A percentile compares a stretch with the other conserved stretches of the same genome.
These are phyloP conservation scores for Muscicapa comitata DNA, from an alignment of 2,797 vertebrate species.

Conservation along the genomic window DNA sequence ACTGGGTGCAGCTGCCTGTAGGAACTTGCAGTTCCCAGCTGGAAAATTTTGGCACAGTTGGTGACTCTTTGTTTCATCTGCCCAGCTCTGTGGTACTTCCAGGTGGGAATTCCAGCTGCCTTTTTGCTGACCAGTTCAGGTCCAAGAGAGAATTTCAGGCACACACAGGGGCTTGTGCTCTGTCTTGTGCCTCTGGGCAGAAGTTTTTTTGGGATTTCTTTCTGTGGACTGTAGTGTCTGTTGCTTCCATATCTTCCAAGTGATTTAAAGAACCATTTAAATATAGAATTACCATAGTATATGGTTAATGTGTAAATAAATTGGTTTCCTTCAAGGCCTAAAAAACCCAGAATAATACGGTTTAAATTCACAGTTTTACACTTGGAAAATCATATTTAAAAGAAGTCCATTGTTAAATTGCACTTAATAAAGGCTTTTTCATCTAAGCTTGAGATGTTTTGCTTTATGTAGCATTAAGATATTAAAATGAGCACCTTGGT, in stretches of 20 bases:
- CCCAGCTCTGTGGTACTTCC: not conserved
- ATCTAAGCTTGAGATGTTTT: not conserved
- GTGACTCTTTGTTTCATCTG: not conserved
- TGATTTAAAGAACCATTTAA: not conserved
- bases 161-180: not conserved
- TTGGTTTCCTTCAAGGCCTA: not conserved
- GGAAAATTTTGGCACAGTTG: not conserved
- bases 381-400: not conserved
- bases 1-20: not conserved
- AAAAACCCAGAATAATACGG: not conserved
- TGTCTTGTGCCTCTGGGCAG: not conserved
- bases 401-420: not conserved
- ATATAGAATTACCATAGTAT: not conserved
- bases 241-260: not conserved
- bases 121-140: not conserved
- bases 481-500: not conserved
- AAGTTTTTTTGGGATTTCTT: not conserved
- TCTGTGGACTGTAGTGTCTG: fast-evolving
- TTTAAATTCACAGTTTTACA: not conserved
- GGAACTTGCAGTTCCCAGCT: constrained; percentile 1
- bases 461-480: not conserved
- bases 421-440: not conserved
- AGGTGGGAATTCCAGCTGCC: not conserved
- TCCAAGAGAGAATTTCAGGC: not conserved
- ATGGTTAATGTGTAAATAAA: not conserved